Evolutionary conservation across 1,140 invertebrate genomes (phyloP), one percentile per base, ranked within the genome.

Genomic region (Bombus confusus): DNA sequence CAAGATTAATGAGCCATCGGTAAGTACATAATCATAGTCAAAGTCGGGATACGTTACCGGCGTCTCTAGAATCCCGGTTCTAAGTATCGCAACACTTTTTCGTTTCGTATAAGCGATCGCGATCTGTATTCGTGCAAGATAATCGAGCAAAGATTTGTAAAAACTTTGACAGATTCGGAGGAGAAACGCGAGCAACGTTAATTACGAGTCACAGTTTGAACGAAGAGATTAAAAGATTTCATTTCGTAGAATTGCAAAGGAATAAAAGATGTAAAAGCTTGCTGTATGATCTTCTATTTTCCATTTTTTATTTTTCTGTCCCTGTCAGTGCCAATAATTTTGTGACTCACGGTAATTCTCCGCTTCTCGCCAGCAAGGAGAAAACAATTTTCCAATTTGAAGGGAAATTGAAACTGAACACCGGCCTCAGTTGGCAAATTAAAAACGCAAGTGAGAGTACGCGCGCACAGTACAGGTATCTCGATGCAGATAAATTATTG

Each of bases 1-100:
- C 25, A 79, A 72, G 76, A 84, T 84, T 84, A 84, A 84, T 62
- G 76, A 71, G 25, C 18, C 28, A 69, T 57, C 10, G 22, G 52
- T 52, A 52, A 52, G 47, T 57, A 43, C n/a, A 43, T 41, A 39
- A 41, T 10, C 73, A 22, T 18, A 77, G 6, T 2, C 43, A 10
- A 69, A 25, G 52, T 34, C 18, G 22, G 25, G 9, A 68, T 31
- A 22, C 12, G 31, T 76, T 74, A 22, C 52, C 12, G 4, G 68
- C 10, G 18, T 52, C 22, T 52, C 47, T 52, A 52, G 18, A 52
- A 52, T 52, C 6, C 6, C 18, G 1, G 6, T 52, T 18, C 6
- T 52, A 22, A 52, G 47, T 52, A 52, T 22, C 2, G 6, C 5
- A 22, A 22, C 47, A 52, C 15, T 8, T 5, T 52, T 52, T 52